Percentiles rank a stretch among this genome's conserved stretches.
Conservation (phyloP, 2,113 vertebrate species). For the Dendrocopos noguchii region DNA sequence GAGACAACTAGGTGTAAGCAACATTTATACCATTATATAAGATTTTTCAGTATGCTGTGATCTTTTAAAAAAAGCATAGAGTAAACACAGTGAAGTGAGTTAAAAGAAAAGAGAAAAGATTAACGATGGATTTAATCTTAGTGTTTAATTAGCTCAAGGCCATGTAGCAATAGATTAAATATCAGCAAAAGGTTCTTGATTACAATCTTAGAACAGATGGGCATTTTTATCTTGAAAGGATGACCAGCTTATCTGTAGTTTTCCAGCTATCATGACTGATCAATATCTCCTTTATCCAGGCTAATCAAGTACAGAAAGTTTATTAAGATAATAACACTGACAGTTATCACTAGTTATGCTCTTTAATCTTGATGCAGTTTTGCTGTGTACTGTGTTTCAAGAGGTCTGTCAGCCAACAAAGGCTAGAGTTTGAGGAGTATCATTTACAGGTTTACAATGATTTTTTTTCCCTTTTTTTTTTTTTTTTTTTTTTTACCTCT, state of each 20-base stretch:
- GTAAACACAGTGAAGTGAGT: background rate
- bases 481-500: background rate
- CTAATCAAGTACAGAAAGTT: slow-evolving; percentile 81
- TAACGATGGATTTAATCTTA: slow-evolving; percentile 66
- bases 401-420: slow-evolving; percentile 23
- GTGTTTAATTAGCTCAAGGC: slow-evolving; percentile 75
- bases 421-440: slow-evolving; percentile 49
- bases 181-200: slow-evolving; percentile 71
- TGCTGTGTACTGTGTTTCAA: slow-evolving; percentile 66
- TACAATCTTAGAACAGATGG: slow-evolving; percentile 77
- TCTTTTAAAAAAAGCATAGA: slow-evolving; percentile 4
- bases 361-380: slow-evolving; percentile 70
- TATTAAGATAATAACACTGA: slow-evolving; percentile 78
- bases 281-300: slow-evolving; percentile 75
- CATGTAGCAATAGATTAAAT: slow-evolving; percentile 64
- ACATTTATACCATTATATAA: slow-evolving; percentile 1
- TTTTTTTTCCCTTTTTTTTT: background rate
- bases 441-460: background rate
- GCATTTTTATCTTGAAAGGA: slow-evolving; percentile 79
- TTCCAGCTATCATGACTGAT: slow-evolving; percentile 72
- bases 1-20: background rate
- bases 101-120: slow-evolving; percentile 33
- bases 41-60: background rate
- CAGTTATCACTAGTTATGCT: slow-evolving; percentile 67
- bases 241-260: slow-evolving; percentile 76